Percentiles rank a stretch among this genome's conserved stretches.
These are phyloP conservation scores for Urophycis tenuis DNA, from an alignment of 2,797 vertebrate species.

Conservation along the genomic window DNA sequence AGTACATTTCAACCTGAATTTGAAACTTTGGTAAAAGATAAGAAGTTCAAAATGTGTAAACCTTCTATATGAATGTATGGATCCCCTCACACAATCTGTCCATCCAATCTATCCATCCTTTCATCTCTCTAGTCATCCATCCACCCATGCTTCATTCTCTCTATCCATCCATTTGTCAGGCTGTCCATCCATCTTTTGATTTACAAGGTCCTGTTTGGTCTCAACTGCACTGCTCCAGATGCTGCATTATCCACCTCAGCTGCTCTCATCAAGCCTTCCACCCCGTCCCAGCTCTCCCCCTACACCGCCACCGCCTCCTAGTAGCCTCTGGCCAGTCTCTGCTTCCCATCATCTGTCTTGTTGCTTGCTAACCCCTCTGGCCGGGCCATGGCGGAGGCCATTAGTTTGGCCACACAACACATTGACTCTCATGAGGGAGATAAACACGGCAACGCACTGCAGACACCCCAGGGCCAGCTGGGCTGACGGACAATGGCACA, in stretches of 20 bases:
- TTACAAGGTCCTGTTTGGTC: slow-evolving; percentile 1
- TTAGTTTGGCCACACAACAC: slow-evolving; percentile 44
- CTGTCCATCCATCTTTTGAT: background rate
- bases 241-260: slow-evolving; percentile 17
- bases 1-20: background rate
- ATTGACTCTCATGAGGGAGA: slow-evolving; percentile 29
- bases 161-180: background rate
- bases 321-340: slow-evolving; percentile 15
- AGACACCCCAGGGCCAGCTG: background rate
- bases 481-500: background rate
- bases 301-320: slow-evolving; percentile 5
- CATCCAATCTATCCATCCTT: background rate
- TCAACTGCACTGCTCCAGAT: slow-evolving; percentile 14
- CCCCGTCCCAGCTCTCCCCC: background rate
- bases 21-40: background rate
- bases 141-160: background rate
- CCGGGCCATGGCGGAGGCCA: slow-evolving; percentile 36
- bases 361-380: slow-evolving; percentile 38
- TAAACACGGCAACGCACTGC: slow-evolving; percentile 22
- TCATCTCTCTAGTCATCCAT: background rate
- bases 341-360: slow-evolving; percentile 22
- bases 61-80: background rate
- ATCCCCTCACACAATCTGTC: background rate
- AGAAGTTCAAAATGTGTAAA: background rate
- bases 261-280: background rate